Base-by-base conservation (phyloP, 2,888 invertebrate species). In the Andricus curvator region DNA sequence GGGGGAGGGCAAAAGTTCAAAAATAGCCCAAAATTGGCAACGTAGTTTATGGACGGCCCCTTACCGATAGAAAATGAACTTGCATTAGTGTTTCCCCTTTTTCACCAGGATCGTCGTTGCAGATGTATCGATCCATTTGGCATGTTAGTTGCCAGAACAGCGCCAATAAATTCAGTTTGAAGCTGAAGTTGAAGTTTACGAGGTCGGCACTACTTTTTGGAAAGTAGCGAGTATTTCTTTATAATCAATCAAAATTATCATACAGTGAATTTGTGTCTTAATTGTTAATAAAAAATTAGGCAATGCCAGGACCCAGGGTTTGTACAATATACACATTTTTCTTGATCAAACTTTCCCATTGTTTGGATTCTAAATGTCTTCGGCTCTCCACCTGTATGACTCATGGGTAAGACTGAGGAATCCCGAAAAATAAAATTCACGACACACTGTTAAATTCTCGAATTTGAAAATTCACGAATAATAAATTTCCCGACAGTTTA, bases 71-170 rank as follows among this genome's bases (percentile, higher is more conserved):
- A 29, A 51, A 33, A 56, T 13, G 20, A 20, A 74, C 29, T 74
- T 70, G 48, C 33, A 17, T 29, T 9, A 20, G 51, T 20, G 74
- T 13, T 74, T 74, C 29, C 29, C 2, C n/a, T n/a, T 56, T 74
- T 33, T 33, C 29, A n/a, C 74, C 20, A 51, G 51, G 25, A 51
- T 56, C 51, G 74, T 51, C 74, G 74, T 29, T 56, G 29, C 22
- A 51, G 33, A 33, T 11, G 51, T 33, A 74, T 74, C 74, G 74
- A 74, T 74, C 74, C 74, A 74, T 56, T 51, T 56, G n/a, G n/a
- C 9, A n/a, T n/a, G 9, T 11, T 56, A 3, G n/a, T 56, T 56
- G 56, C n/a, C 51, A 56, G 56, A 6, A n/a, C n/a, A 56, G n/a
- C 56, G 56, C n/a, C 56, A 56, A 56, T 56, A 56, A 56, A 56